Evolutionary conservation across 1,140 invertebrate genomes (phyloP).

Genomic region (Venustaconcha ellipsiformis): DNA sequence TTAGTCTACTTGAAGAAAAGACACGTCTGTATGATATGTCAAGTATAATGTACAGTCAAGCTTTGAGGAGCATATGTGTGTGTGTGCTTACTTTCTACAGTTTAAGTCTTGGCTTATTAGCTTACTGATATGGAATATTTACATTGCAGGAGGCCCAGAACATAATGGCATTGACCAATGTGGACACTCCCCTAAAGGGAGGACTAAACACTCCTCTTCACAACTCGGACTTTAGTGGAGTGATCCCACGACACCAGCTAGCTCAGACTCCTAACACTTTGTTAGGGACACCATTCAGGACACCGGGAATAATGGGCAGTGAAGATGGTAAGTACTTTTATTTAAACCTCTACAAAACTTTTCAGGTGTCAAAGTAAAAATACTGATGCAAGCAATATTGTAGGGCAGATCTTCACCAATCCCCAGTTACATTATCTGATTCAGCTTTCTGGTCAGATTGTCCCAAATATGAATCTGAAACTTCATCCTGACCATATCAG

Average conservation of each 20-base stretch:
- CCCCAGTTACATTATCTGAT: too few species aligned
- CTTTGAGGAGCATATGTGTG: too few species aligned
- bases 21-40: too few species aligned
- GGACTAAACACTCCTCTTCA: conserved; percentile 94
- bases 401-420: too few species aligned
- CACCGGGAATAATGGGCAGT: conserved; percentile 62
- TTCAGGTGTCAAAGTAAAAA: too few species aligned
- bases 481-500: too few species aligned
- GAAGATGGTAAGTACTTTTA: conserved; percentile 29
- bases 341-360: background rate
- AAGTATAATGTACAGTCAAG: too few species aligned
- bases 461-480: too few species aligned
- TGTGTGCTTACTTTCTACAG: too few species aligned
- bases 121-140: background rate
- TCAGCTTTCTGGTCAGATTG: too few species aligned
- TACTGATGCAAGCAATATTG: too few species aligned
- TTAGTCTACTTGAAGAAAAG: too few species aligned
- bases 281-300: conserved; percentile 92
- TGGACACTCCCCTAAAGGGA: conserved; percentile 96
- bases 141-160: conserved; percentile 92
- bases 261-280: conserved; percentile 95
- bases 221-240: conserved; percentile 88
- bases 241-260: conserved; percentile 80
- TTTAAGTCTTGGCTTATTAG: background rate
- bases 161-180: conserved; percentile 97